A percentile compares a stretch with the other conserved stretches of the same genome.
Conservation (phyloP, 1,140 invertebrate genomes). For the Diorhabda elongata region DNA sequence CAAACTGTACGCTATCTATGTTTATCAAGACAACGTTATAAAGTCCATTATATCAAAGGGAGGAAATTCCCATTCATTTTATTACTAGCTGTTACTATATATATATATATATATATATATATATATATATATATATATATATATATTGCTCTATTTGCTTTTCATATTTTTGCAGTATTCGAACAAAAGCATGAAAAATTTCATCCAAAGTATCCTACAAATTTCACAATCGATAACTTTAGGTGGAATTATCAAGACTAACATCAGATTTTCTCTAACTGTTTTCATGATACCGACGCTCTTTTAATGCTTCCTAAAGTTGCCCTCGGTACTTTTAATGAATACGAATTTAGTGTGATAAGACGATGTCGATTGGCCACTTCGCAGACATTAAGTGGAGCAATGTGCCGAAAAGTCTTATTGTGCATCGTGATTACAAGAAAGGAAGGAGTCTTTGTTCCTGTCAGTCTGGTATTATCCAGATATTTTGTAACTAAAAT, state of each 20-base stretch:
- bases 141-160: too few relatives aligned
- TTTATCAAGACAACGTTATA: too few relatives aligned
- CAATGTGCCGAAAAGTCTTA: background rate
- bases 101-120: too few relatives aligned
- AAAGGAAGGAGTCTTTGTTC: background rate
- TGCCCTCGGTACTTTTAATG: constrained; percentile 1
- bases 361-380: constrained; percentile 1
- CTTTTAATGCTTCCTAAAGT: constrained; percentile 2
- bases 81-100: too few relatives aligned
- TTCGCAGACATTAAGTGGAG: constrained; percentile 1
- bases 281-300: constrained; percentile 1
- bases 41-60: too few relatives aligned
- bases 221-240: background rate
- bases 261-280: background rate
- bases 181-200: too few relatives aligned
- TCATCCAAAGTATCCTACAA: too few relatives aligned
- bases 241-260: background rate
- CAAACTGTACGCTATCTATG: too few relatives aligned
- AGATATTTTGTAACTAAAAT: background rate
- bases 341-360: constrained; percentile 2
- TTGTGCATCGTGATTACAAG: background rate
- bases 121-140: too few relatives aligned
- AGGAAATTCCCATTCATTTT: too few relatives aligned
- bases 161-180: too few relatives aligned
- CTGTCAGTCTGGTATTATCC: background rate